phyloP scores from a whole-genome alignment of 2,797 vertebrate genomes.

The Anguilla pacifica region DNA sequence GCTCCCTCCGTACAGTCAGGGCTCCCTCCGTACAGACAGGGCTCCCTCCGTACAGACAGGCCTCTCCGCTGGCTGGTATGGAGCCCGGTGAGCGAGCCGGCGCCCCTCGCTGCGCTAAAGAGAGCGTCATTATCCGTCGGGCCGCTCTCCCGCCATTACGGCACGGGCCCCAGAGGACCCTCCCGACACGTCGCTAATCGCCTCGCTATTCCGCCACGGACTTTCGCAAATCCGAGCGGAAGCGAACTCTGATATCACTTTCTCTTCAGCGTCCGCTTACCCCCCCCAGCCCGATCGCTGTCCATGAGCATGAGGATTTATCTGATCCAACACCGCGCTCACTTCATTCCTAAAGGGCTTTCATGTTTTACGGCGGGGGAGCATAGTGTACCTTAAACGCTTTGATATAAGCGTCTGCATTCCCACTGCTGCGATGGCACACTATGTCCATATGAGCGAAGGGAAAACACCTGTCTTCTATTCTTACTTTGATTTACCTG shows the following conservation, averaged over 20 bases:
- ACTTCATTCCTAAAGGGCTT: neutral
- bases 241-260: slow-evolving; percentile 18
- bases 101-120: slow-evolving; percentile 27
- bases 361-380: neutral
- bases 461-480: neutral
- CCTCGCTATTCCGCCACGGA: slow-evolving; percentile 19
- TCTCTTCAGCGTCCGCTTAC: neutral
- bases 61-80: slow-evolving; percentile 30
- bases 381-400: neutral
- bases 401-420: neutral
- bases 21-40: slow-evolving; percentile 9
- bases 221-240: slow-evolving; percentile 25
- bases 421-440: neutral
- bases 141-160: slow-evolving; percentile 5
- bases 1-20: too few relatives aligned
- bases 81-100: slow-evolving; percentile 29
- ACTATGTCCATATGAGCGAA: neutral
- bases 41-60: neutral
- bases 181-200: slow-evolving; percentile 30
- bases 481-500: slow-evolving; percentile 32
- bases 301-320: neutral
- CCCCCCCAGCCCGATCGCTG: neutral
- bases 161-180: slow-evolving; percentile 3
- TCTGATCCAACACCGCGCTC: neutral
- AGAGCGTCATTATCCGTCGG: slow-evolving; percentile 22